phyloP scores from a whole-genome alignment of 1,140 invertebrate genomes.

The Aphis gossypii region DNA sequence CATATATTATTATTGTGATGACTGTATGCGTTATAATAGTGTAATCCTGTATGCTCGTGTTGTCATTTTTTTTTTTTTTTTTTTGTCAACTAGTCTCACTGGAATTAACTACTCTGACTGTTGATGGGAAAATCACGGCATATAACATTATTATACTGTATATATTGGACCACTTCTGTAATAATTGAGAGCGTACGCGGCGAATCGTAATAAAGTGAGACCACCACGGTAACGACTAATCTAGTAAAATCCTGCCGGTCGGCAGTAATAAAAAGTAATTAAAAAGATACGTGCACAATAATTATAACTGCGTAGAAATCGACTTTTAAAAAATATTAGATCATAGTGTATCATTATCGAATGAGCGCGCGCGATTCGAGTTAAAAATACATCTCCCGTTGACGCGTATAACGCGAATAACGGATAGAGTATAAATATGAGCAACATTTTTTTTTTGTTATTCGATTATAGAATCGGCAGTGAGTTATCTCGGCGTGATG shows the following conservation, averaged over 20 bases:
- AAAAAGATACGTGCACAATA: not conserved
- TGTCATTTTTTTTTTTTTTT: not conserved
- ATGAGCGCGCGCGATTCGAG: too few relatives aligned
- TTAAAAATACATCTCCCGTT: too few relatives aligned
- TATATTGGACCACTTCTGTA: too few relatives aligned
- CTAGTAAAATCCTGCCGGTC: not conserved
- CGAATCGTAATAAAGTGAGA: not conserved
- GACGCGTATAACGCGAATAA: too few relatives aligned
- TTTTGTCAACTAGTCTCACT: not conserved
- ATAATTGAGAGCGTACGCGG: not conserved
- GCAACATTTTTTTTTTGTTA: too few relatives aligned
- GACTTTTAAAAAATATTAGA: too few relatives aligned
- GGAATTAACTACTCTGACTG: not conserved
- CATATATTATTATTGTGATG: not conserved
- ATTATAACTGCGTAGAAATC: too few relatives aligned
- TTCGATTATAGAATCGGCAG: not conserved
- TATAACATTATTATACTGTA: not conserved
- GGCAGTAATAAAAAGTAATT: not conserved
- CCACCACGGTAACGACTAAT: not conserved
- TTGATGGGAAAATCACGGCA: not conserved
- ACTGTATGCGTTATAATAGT: too few relatives aligned
- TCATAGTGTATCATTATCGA: too few relatives aligned
- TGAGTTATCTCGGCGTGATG: not conserved
- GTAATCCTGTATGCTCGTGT: not conserved
- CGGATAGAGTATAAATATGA: too few relatives aligned